phyloP scores from a whole-genome alignment of 1,140 invertebrate genomes.

The Gerris buenoi region DNA sequence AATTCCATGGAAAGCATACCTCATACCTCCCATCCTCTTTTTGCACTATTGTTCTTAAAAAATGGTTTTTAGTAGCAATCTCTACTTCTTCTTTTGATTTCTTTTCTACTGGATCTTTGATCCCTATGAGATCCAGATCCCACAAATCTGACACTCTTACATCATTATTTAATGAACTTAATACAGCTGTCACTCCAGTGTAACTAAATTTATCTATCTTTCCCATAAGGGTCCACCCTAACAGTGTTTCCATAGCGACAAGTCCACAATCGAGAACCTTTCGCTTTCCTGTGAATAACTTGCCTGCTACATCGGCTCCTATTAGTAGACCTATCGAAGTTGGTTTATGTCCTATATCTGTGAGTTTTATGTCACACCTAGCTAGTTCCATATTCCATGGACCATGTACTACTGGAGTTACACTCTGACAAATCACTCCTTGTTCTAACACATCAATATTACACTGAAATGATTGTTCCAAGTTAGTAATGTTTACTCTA shows the following conservation, averaged over 20 bases:
- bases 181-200: neutral
- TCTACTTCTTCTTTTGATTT: neutral
- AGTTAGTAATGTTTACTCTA: too few species aligned
- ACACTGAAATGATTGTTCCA: too few species aligned
- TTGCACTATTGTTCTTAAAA: neutral
- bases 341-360: neutral
- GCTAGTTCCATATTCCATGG: neutral
- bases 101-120: neutral
- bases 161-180: neutral
- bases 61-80: neutral
- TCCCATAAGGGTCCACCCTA: conserved; percentile 1
- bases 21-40: neutral
- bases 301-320: neutral
- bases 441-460: neutral
- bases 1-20: neutral
- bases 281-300: neutral
- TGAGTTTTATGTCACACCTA: neutral
- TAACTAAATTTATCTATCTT: neutral
- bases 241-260: neutral
- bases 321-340: neutral
- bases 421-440: neutral
- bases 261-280: neutral
- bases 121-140: neutral
- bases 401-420: neutral
- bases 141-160: neutral